Evolutionary conservation across 1,140 invertebrate genomes (phyloP), one percentile per base, ranked within the genome.

Genomic region (Trichoplusia ni): DNA sequence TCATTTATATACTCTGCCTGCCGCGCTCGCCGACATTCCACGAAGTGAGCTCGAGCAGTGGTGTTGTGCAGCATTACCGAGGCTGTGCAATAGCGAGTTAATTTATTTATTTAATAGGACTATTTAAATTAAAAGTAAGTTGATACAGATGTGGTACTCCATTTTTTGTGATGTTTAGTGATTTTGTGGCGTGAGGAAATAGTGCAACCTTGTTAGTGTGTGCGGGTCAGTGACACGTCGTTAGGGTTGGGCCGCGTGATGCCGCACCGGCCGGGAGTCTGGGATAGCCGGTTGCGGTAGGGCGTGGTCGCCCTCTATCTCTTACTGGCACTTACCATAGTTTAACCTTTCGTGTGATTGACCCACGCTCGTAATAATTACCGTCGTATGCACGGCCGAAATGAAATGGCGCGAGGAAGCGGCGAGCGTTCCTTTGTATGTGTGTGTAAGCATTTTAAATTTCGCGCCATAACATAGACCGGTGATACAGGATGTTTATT

Each of bases 61-160:
- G 82, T 56, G 85, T 90, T 83, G 87, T 90, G 75, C 85, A 88
- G 87, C 87, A 79, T 56, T 65, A 86, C 71, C 75, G 75, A 87
- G 84, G 85, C 87, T 90, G 87, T 90, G 81, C 87, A 86, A 83
- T 87, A 87, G 80, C 76, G 74, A 89, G 76, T 84, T 87, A 87
- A 90, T 84, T 88, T 84, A 89, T 90, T 87, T 88, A 87, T 89
- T 86, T 86, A 85, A 70, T 87, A 87, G 84, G 84, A 86, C 84
- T 87, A 86, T 84, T 86, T 87, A 87, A n/a, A 90, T 83, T 89
- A 81, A 89, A 87, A 84, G 86, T 88, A 90, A 90, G 87, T 90
- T 78, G 59, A 69, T 62, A 31, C 19, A 29, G 67, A 64, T 64
- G 71, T 77, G 71, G 13, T 38, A 60, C 68, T 73, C 69, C 27